A percentile compares a stretch with the other conserved stretches of the same genome.
These are phyloP conservation scores for Scophthalmus maximus DNA, from an alignment of 2,113 vertebrate species.

Conservation along the genomic window DNA sequence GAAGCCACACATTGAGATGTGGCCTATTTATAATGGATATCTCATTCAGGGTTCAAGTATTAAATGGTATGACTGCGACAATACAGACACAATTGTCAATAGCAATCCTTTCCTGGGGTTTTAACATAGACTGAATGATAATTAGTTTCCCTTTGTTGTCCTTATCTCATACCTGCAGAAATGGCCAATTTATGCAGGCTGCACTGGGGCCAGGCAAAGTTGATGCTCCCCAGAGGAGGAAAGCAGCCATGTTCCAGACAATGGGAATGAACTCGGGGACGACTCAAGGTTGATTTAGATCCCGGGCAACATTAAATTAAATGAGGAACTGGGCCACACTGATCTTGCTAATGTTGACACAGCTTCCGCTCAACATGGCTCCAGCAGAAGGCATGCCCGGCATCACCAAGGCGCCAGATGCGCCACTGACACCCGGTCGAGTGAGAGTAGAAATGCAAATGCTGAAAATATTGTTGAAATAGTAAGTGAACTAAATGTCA, in stretches of 20 bases:
- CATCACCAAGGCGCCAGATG: constrained; percentile 27
- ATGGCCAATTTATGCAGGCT: constrained; percentile 79
- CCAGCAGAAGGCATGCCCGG: constrained; percentile 16
- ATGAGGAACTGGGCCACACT: constrained; percentile 56
- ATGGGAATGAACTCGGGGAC: constrained; percentile 76
- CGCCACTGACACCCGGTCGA: constrained; percentile 67
- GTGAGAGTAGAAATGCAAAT: constrained; percentile 78
- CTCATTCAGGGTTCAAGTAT: constrained; percentile 70
- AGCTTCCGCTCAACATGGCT: constrained; percentile 52
- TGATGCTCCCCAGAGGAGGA: constrained; percentile 77
- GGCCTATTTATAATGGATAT: constrained; percentile 67
- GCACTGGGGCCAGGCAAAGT: constrained; percentile 78
- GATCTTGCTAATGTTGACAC: constrained; percentile 64
- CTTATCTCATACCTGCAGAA: constrained; percentile 84
- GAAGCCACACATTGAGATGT: constrained; percentile 48
- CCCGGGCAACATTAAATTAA: constrained; percentile 69
- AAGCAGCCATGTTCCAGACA: constrained; percentile 77
- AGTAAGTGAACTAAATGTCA: constrained; percentile 78
- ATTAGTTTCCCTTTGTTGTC: constrained; percentile 81
- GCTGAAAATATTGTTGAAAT: constrained; percentile 73
- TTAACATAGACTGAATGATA: constrained; percentile 81
- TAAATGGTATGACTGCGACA: constrained; percentile 74
- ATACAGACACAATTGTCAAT: constrained; percentile 72
- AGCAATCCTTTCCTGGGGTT: constrained; percentile 75
- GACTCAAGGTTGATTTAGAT: constrained; percentile 81